Conservation (phyloP, 2,888 invertebrate species). For the Scaptomyza reducta region DNA sequence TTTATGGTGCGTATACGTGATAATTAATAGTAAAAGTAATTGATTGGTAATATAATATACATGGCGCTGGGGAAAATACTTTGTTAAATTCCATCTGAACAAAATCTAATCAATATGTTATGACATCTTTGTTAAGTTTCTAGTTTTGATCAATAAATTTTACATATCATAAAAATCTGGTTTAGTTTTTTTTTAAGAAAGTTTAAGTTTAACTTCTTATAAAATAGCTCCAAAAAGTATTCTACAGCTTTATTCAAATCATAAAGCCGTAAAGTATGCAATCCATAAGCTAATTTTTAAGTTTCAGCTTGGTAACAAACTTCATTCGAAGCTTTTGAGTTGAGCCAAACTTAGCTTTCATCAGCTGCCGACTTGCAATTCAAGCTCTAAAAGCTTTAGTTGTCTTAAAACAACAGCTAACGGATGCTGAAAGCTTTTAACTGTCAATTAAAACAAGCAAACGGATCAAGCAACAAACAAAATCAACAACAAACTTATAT, state of each 20-base stretch:
- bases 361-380: neutral
- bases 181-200: too few relatives aligned
- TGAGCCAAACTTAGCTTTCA: neutral
- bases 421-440: constrained; percentile 36
- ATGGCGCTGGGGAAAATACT: neutral
- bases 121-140: too few relatives aligned
- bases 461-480: constrained; percentile 34
- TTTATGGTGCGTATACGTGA: constrained; percentile 17
- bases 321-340: neutral
- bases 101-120: too few relatives aligned
- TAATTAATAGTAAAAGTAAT: neutral
- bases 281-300: neutral
- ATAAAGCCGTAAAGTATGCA: constrained; percentile 21
- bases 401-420: constrained; percentile 10
- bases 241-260: neutral
- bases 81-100: neutral
- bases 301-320: constrained; percentile 5
- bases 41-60: neutral
- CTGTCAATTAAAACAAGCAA: constrained; percentile 50
- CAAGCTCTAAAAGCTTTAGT: neutral
- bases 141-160: too few relatives aligned
- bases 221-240: constrained; percentile 14
- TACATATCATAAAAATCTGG: too few relatives aligned
- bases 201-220: too few relatives aligned
- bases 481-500: constrained; percentile 53